A percentile compares a stretch with the other conserved stretches of the same genome.
Conservation (phyloP, 2,888 invertebrate species). For the Elmis aenea region DNA sequence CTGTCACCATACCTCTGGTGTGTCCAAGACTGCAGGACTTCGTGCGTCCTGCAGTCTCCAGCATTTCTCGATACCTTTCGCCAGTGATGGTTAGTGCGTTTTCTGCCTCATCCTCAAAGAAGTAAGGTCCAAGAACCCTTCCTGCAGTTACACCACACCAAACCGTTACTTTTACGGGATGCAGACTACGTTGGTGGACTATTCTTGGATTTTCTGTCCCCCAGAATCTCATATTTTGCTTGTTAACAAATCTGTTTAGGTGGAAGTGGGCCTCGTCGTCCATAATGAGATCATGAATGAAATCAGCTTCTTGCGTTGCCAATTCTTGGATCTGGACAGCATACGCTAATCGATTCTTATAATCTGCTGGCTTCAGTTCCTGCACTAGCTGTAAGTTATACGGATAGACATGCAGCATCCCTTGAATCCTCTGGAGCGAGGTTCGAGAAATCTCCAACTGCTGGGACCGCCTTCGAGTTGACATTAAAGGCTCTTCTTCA, state of each 20-base stretch:
- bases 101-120: no score
- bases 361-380: conserved; percentile 14
- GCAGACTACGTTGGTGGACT: conserved; percentile 17
- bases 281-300: conserved; percentile 9
- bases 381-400: conserved; percentile 20
- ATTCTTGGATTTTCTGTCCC: conserved; percentile 14
- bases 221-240: conserved; percentile 20
- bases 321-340: conserved; percentile 8
- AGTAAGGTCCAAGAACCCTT: conserved; percentile 2
- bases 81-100: conserved; percentile 1
- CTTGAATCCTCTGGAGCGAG: conserved; percentile 13
- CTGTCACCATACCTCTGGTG: background rate
- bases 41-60: conserved; percentile 1
- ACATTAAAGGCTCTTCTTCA: conserved; percentile 14
- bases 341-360: conserved; percentile 8
- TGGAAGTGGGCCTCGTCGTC: conserved; percentile 13
- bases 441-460: conserved; percentile 8
- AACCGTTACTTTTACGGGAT: conserved; percentile 13
- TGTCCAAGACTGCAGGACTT: background rate
- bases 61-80: conserved; percentile 1
- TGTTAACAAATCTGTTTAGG: conserved; percentile 12
- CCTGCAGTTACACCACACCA: conserved; percentile 10
- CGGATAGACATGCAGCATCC: conserved; percentile 14
- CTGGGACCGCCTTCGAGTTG: conserved; percentile 17
- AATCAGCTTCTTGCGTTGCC: conserved; percentile 11